These are phyloP conservation scores for Mungos mungo DNA, from an alignment of 2,113 vertebrate species.

Conservation along the genomic window DNA sequence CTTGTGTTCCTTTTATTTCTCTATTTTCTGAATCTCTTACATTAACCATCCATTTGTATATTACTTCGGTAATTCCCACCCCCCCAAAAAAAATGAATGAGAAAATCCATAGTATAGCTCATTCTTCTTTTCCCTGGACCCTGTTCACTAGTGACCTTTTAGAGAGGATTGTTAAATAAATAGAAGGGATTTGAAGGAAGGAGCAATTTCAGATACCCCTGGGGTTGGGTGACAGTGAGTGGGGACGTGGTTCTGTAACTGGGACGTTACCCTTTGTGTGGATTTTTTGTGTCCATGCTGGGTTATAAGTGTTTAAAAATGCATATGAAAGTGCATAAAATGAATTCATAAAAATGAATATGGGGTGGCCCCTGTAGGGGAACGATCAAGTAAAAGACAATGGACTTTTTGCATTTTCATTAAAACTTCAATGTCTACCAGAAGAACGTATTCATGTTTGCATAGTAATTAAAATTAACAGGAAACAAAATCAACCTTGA, in stretches of 20 bases:
- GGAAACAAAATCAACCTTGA: neutral
- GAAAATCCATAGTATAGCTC: neutral
- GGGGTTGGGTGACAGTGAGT: neutral
- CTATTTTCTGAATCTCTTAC: neutral
- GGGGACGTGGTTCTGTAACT: neutral
- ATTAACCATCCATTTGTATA: neutral
- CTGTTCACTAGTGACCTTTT: neutral
- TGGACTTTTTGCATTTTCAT: neutral
- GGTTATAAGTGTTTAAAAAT: neutral
- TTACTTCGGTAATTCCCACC: neutral
- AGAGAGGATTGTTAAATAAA: neutral
- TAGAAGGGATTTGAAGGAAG: neutral
- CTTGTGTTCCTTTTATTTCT: neutral
- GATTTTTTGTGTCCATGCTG: neutral
- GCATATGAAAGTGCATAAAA: too few species aligned
- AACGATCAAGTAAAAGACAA: neutral
- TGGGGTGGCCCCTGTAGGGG: neutral
- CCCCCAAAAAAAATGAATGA: neutral
- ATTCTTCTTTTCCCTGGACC: neutral
- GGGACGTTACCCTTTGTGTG: neutral
- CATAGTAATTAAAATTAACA: neutral
- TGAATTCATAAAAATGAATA: neutral
- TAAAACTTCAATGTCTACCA: neutral
- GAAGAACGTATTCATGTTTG: neutral
- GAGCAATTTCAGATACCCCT: neutral